Percentiles rank a stretch among this genome's conserved stretches.
phyloP scores from a whole-genome alignment of 2,797 vertebrate genomes.

The Propithecus deckenii region DNA sequence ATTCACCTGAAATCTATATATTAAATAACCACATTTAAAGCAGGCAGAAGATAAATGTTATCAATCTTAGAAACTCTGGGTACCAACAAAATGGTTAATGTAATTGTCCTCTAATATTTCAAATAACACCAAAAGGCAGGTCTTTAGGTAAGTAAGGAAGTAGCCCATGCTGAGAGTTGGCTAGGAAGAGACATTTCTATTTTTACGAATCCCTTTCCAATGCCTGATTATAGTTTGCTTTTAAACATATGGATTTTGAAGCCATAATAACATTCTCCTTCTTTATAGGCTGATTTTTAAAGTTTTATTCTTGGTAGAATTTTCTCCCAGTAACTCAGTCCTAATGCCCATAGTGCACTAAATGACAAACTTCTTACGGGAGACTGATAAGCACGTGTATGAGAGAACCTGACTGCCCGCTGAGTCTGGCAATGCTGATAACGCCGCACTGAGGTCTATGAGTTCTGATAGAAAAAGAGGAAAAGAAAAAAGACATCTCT shows the following conservation, averaged over 20 bases:
- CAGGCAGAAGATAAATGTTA: background rate
- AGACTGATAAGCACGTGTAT: conserved; percentile 76
- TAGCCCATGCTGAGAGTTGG: background rate
- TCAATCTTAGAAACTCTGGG: background rate
- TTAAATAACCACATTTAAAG: background rate
- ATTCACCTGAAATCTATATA: background rate
- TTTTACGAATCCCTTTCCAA: background rate
- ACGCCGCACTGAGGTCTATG: conserved; percentile 17
- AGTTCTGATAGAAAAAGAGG: conserved; percentile 49
- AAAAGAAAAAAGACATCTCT: background rate
- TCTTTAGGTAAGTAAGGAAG: background rate
- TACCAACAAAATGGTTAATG: background rate
- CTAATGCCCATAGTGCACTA: conserved; percentile 64
- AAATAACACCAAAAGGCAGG: background rate
- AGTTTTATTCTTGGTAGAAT: conserved; percentile 52
- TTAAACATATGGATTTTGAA: conserved; percentile 35
- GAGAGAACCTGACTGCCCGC: conserved; percentile 55
- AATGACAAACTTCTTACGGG: conserved; percentile 65
- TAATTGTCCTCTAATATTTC: background rate
- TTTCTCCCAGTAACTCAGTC: conserved; percentile 43
- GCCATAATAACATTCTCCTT: conserved; percentile 3
- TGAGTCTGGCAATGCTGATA: conserved; percentile 78
- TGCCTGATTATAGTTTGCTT: background rate
- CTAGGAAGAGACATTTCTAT: conserved; percentile 13
- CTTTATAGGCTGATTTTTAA: conserved; percentile 38